These are phyloP conservation scores for Meteorus colon DNA, from an alignment of 2,888 invertebrate genomes.

Conservation along the genomic window DNA sequence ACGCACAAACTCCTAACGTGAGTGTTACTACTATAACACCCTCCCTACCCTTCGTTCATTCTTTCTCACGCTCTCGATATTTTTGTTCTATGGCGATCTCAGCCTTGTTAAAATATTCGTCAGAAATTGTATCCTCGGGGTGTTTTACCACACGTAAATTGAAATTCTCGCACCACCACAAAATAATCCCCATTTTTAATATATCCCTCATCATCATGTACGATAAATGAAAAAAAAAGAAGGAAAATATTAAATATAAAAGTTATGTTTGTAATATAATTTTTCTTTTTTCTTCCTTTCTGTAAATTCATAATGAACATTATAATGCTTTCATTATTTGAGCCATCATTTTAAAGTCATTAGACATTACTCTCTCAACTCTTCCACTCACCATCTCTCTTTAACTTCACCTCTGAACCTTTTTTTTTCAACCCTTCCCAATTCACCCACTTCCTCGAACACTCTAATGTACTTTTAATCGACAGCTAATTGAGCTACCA, in stretches of 20 bases:
- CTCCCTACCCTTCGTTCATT: constrained; percentile 28
- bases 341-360: constrained; percentile 12
- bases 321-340: not conserved
- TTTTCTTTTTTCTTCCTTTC: not conserved
- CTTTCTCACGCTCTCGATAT: constrained; percentile 29
- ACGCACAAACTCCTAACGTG: constrained; percentile 47
- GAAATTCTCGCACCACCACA: constrained; percentile 49
- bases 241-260: not conserved
- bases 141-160: constrained; percentile 50
- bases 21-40: constrained; percentile 28
- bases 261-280: not conserved
- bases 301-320: not conserved
- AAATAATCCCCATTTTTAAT: constrained; percentile 38
- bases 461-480: constrained; percentile 55
- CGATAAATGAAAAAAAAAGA: constrained; percentile 28
- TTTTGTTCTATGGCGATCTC: constrained; percentile 32
- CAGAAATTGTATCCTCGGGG: constrained; percentile 41
- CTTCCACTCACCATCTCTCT: not conserved
- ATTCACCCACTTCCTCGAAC: constrained; percentile 15
- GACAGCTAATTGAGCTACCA: constrained; percentile 54
- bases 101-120: constrained; percentile 34
- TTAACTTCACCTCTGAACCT: not conserved
- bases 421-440: constrained; percentile 12
- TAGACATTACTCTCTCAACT: constrained; percentile 1
- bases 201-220: not conserved